These are phyloP conservation scores for Lithobius niger DNA, from an alignment of 1,140 invertebrate species.

Conservation along the genomic window DNA sequence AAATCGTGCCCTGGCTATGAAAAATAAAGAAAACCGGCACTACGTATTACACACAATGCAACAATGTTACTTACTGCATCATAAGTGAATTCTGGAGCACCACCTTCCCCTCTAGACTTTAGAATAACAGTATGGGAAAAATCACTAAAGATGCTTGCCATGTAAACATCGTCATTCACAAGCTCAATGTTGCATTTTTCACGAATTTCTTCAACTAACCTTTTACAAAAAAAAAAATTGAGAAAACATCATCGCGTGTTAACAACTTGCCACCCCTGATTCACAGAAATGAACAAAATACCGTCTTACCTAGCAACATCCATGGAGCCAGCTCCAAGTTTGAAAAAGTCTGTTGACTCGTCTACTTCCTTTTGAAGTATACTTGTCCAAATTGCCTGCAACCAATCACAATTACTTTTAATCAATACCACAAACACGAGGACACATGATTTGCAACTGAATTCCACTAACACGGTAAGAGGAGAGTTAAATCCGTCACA, in stretches of 20 bases:
- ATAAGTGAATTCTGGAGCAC: conserved; percentile 42
- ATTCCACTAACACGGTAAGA: no score
- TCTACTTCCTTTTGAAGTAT: conserved; percentile 67
- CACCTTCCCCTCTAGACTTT: conserved; percentile 45
- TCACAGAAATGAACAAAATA: not conserved
- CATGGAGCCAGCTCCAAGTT: conserved; percentile 84
- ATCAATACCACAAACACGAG: no score
- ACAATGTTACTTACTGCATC: conserved; percentile 53
- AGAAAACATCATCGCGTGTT: no score
- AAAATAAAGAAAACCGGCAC: no score
- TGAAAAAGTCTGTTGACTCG: conserved; percentile 79
- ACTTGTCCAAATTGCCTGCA: conserved; percentile 61
- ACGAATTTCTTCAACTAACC: conserved; percentile 84
- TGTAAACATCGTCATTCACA: conserved; percentile 82
- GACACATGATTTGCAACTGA: no score
- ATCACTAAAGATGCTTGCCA: conserved; percentile 76
- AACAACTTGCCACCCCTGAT: not conserved
- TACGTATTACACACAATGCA: conserved; percentile 8
- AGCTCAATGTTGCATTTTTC: conserved; percentile 59
- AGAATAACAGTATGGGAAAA: conserved; percentile 53
- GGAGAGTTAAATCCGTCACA: no score
- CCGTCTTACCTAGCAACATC: conserved; percentile 63
- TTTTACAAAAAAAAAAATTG: conserved; percentile 18
- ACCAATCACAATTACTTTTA: no score
- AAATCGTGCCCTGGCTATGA: no score